Evolutionary conservation across 2,113 vertebrate species (phyloP), one percentile per base, ranked within the genome.

Genomic region (Asarcornis scutulata): DNA sequence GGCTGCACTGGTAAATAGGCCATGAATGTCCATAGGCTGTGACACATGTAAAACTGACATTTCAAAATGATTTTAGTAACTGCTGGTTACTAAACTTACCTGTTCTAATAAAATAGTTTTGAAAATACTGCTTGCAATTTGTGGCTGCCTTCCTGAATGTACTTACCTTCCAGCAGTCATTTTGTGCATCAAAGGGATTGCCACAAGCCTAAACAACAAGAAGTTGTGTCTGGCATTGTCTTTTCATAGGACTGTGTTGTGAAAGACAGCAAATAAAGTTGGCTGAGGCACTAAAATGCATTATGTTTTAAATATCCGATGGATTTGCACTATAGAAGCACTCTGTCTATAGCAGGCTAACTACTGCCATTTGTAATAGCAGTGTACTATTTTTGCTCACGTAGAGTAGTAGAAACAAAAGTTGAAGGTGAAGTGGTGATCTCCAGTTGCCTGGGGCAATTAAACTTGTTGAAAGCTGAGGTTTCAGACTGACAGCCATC

Each of bases 221-320:
- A 64, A 58, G 3, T 11, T 40, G 27, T 3, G 1, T 38, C 13
- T 75, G 16, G 60, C n/a, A 20, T 2, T 83, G 23, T 58, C 63
- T 86, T 52, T 83, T n/a, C 32, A 13, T 67, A 68, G 34, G 29
- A 50, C 1, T 80, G 55, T 20, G 40, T 38, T 63, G 40, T 69
- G 50, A 69, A 88, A 71, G 58, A 72, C 63, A 79, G 36, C 34
- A 79, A 81, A 62, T 64, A 75, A 62, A 85, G 21, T 75, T 89
- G 48, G 2, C 29, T 58, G 75, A 76, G 59, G 27, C 11, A 36
- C 55, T 62, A 20, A 58, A 69, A 80, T 69, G 29, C 44, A 14
- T 88, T 66, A 38, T 29, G 52, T 31, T 64, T 1, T 67, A 76
- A 83, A 23, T 80, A 53, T 15, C 36, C 88, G 64, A 11, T 7